Evolutionary conservation across 1,140 invertebrate genomes (phyloP).

Genomic region (Oedothorax gibbosus): DNA sequence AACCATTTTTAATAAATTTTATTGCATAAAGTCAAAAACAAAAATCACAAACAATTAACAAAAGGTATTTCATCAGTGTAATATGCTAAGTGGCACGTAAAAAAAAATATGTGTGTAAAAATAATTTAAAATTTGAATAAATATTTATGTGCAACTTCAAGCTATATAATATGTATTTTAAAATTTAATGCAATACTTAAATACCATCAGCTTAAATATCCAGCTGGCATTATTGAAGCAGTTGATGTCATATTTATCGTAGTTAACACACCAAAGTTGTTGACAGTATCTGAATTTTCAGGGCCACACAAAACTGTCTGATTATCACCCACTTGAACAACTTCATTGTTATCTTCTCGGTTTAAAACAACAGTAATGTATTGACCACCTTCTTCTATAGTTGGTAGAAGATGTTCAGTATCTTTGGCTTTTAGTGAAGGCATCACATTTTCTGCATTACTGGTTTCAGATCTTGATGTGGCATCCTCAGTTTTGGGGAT

Average conservation of each 20-base stretch:
- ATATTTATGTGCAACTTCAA: too few relatives aligned
- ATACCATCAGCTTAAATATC: too few relatives aligned
- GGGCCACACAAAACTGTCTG: constrained; percentile 35
- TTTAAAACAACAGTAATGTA: constrained; percentile 59
- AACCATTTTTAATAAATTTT: too few relatives aligned
- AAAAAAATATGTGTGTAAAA: too few relatives aligned
- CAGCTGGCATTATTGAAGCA: constrained; percentile 54
- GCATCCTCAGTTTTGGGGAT: background rate
- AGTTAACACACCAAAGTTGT: constrained; percentile 61
- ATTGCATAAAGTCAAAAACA: too few relatives aligned
- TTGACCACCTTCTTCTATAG: constrained; percentile 18
- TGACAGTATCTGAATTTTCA: constrained; percentile 40
- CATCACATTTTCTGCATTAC: too few relatives aligned
- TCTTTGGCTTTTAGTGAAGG: background rate
- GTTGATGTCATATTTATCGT: constrained; percentile 62
- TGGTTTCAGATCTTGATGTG: background rate
- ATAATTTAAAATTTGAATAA: too few relatives aligned
- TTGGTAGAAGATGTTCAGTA: constrained; percentile 34
- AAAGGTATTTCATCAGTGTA: too few relatives aligned
- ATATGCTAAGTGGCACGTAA: too few relatives aligned
- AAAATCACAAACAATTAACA: too few relatives aligned
- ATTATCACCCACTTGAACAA: constrained; percentile 35
- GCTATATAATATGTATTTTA: too few relatives aligned
- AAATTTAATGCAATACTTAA: too few relatives aligned
- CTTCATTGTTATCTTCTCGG: constrained; percentile 39